Evolutionary conservation across 2,888 invertebrate species (phyloP).

Genomic region (Lutraria lutraria): DNA sequence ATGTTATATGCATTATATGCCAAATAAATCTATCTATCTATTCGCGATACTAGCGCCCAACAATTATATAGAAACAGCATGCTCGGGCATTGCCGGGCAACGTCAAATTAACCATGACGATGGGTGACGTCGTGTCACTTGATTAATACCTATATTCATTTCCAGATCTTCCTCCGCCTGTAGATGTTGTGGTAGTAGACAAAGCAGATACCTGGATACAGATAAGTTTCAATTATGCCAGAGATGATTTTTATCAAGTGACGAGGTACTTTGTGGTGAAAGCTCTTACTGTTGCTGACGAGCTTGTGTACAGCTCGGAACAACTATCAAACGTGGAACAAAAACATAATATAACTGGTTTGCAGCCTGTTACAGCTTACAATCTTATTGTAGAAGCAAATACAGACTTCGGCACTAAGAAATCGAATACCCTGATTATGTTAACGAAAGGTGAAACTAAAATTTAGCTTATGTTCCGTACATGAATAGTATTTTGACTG

Average conservation of each 20-base stretch:
- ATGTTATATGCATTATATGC: too few species aligned
- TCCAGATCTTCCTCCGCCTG: slow-evolving; percentile 62
- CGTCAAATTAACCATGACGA: too few species aligned
- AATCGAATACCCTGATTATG: slow-evolving; percentile 27
- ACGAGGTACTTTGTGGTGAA: slow-evolving; percentile 50
- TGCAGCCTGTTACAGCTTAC: slow-evolving; percentile 48
- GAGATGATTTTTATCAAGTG: slow-evolving; percentile 49
- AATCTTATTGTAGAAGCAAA: slow-evolving; percentile 51
- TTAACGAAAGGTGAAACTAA: slow-evolving; percentile 54
- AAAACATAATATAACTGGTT: slow-evolving; percentile 48
- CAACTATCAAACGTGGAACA: neutral
- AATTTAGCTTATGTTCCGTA: too few species aligned
- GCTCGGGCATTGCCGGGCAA: too few species aligned
- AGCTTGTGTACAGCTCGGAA: neutral
- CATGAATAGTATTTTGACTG: too few species aligned
- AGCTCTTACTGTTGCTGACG: slow-evolving; percentile 1
- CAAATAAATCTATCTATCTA: too few species aligned
- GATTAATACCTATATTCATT: neutral
- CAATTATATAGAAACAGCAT: too few species aligned
- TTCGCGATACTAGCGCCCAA: too few species aligned
- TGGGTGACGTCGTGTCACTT: too few species aligned
- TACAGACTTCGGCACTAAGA: slow-evolving; percentile 45
- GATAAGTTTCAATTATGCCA: slow-evolving; percentile 53
- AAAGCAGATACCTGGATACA: slow-evolving; percentile 39
- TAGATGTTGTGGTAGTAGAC: slow-evolving; percentile 28